Evolutionary conservation across 2,113 vertebrate genomes (phyloP), one percentile per base, ranked within the genome.

Genomic region (Stegastes partitus): DNA sequence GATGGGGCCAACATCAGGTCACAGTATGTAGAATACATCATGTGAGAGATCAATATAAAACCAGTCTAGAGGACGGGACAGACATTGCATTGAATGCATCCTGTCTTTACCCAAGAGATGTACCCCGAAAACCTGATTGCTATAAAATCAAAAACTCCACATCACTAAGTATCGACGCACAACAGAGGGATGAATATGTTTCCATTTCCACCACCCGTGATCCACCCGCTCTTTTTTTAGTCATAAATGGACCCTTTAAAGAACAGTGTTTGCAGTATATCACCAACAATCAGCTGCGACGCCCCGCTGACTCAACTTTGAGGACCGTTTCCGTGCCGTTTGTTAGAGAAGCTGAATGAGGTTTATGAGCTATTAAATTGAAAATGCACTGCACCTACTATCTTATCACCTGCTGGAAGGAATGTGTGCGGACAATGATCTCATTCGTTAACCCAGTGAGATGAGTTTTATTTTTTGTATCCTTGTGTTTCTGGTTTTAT

Each of bases 361-460:
- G 34, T 87, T 89, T 82, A 91, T 62, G 81, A 85, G 65, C 55
- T 79, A 71, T 71, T 77, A 76, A 79, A 86, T 61, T 79, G 37
- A 51, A 86, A 82, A 66, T 53, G 34, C 51, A 31, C 6, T 5
- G 10, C 7, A 3, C 67, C 66, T 28, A 23, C 53, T 21, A 18
- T 53, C 4, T 71, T 25, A 50, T 63, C 73, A 70, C 47, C 76
- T 55, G 65, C 57, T 59, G 34, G 37, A 64, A 31, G 55, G 49
- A 58, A 68, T 4, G 19, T 49, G 50, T 55, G 63, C 9, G 56
- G 59, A 74, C 6, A 5, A 49, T 1, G 18, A 67, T 55, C 19
- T 50, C 61, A 56, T 79, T 87, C 59, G 68, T 67, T 74, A 79
- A 74, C 23, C 25, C 21, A 39, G 21, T 6, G 18, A 74, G 74